Evolutionary conservation across 2,888 invertebrate species (phyloP).

Genomic region (Acanthosepion pharaonis): DNA sequence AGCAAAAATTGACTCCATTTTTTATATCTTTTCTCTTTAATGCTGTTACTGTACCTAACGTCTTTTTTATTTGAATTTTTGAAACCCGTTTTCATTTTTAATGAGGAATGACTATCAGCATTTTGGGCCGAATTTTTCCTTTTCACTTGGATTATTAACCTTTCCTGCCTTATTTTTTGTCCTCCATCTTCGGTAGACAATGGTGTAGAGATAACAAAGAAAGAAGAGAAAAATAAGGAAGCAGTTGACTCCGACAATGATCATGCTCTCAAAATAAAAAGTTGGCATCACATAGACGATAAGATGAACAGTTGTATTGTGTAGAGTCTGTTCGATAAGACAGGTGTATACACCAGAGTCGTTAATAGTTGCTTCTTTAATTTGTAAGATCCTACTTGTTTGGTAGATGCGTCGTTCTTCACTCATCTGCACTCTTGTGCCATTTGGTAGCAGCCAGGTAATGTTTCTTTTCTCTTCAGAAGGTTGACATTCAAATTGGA

Average conservation of each 20-base stretch:
- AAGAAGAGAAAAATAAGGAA: background rate
- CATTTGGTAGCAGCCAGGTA: background rate
- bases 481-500: background rate
- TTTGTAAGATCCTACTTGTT: background rate
- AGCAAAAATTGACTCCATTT: background rate
- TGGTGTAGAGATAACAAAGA: background rate
- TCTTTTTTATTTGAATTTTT: background rate
- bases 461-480: background rate
- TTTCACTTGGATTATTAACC: background rate
- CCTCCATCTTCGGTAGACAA: background rate
- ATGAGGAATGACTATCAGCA: background rate
- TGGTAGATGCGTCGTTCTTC: background rate
- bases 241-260: background rate
- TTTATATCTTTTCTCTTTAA: background rate
- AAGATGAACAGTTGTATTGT: background rate
- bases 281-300: background rate
- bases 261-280: background rate
- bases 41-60: background rate
- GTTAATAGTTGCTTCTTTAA: background rate
- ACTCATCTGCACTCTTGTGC: background rate
- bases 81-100: background rate
- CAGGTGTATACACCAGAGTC: background rate
- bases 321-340: background rate
- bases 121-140: background rate
- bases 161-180: background rate